These are phyloP conservation scores for Propithecus perrieri DNA, from an alignment of 2,797 vertebrate genomes.

Conservation along the genomic window DNA sequence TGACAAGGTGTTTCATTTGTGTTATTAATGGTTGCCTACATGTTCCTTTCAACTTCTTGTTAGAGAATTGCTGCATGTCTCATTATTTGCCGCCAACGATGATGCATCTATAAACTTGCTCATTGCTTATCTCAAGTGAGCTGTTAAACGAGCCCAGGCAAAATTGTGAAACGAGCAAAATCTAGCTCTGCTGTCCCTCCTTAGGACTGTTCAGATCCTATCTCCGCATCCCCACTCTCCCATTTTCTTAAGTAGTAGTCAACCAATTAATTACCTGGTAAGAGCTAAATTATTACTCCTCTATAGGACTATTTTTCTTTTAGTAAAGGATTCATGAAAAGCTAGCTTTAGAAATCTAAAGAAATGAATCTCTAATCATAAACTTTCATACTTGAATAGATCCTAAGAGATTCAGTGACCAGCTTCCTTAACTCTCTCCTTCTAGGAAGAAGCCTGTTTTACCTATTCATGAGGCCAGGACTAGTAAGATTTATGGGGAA, in stretches of 20 bases:
- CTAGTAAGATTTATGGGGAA: not conserved
- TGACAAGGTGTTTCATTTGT: not conserved
- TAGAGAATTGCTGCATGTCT: not conserved
- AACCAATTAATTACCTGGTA: not conserved
- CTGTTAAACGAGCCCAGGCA: not conserved
- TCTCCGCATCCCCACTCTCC: not conserved
- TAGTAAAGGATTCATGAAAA: slow-evolving; percentile 19
- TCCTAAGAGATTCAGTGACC: not conserved
- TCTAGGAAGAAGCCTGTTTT: not conserved
- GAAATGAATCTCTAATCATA: not conserved
- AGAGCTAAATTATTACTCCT: not conserved
- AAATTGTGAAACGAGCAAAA: slow-evolving; percentile 10
- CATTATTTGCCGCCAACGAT: not conserved
- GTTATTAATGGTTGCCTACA: not conserved
- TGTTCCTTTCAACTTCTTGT: not conserved
- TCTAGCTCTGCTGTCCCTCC: not conserved
- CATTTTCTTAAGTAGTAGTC: not conserved
- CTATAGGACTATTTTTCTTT: not conserved
- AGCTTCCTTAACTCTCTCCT: not conserved
- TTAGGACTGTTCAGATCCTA: not conserved
- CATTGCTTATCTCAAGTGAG: not conserved
- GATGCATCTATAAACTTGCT: not conserved
- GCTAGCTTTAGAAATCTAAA: slow-evolving; percentile 1
- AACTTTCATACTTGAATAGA: not conserved
- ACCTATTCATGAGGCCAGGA: not conserved